phyloP scores from a whole-genome alignment of 2,113 vertebrate species.

The Eulemur rufifrons region DNA sequence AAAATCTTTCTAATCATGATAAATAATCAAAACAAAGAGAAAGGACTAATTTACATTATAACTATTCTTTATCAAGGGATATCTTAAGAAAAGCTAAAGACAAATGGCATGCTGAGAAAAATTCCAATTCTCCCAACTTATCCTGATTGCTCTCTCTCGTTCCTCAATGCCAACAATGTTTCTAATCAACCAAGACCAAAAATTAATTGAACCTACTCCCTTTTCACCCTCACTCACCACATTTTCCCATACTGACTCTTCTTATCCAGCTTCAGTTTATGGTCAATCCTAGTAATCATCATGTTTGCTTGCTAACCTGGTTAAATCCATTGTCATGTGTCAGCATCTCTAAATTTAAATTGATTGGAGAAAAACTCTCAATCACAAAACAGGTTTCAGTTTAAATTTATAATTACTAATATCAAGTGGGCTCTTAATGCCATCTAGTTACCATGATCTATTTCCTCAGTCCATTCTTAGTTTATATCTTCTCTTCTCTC shows the following conservation, averaged over 20 bases:
- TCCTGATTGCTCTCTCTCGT: background rate
- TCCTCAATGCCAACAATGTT: background rate
- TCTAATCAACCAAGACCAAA: background rate
- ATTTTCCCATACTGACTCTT: background rate
- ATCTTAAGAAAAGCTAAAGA: background rate
- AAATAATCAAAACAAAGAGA: background rate
- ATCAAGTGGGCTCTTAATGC: background rate
- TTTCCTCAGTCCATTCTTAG: background rate
- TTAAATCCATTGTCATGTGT: background rate
- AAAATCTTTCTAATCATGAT: background rate
- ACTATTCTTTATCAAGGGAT: background rate
- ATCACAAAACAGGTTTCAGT: background rate
- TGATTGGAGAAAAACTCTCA: background rate
- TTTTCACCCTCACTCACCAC: background rate
- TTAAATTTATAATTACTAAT: background rate
- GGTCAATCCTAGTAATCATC: background rate
- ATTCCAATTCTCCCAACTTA: background rate
- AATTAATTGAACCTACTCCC: background rate
- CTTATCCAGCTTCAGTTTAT: background rate
- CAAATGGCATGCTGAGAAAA: background rate
- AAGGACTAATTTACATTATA: background rate
- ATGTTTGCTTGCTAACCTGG: background rate
- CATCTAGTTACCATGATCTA: background rate
- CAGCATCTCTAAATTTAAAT: background rate
- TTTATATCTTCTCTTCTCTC: background rate